Percentiles rank a stretch among this genome's conserved stretches.
These are phyloP conservation scores for Limnephilus rhombicus DNA, from an alignment of 2,888 invertebrate species.

Conservation along the genomic window DNA sequence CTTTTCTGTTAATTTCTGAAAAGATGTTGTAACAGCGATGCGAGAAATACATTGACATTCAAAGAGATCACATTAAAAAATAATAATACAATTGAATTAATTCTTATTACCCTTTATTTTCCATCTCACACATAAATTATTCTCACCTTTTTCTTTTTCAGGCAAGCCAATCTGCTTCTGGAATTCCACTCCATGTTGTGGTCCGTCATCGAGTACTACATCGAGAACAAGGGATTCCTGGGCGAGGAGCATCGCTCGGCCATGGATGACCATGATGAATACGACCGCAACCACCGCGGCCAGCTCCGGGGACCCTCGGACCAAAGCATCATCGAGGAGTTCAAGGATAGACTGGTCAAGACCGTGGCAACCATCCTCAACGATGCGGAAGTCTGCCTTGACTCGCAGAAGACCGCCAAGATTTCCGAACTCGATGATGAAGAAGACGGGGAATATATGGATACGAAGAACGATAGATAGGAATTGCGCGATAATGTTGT, in stretches of 20 bases:
- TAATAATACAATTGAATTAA: too few relatives aligned
- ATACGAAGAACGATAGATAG: neutral
- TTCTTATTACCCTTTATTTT: neutral
- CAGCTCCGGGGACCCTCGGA: slow-evolving; percentile 26
- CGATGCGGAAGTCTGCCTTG: slow-evolving; percentile 59
- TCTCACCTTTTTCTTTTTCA: slow-evolving; percentile 67
- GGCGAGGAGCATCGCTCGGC: neutral
- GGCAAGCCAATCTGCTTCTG: slow-evolving; percentile 75
- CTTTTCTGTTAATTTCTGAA: too few relatives aligned
- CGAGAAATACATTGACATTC: too few relatives aligned
- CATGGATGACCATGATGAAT: slow-evolving; percentile 20
- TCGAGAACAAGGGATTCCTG: slow-evolving; percentile 72
- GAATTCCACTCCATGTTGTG: slow-evolving; percentile 75
- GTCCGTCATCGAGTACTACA: slow-evolving; percentile 74
- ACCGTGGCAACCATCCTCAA: slow-evolving; percentile 67
- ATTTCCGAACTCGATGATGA: neutral
- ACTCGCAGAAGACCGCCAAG: neutral
- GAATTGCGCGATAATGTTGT: neutral
- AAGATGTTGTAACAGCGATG: too few relatives aligned
- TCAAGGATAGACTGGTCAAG: slow-evolving; percentile 68
- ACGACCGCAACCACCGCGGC: neutral
- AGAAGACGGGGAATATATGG: neutral
- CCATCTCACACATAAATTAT: neutral
- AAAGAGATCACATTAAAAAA: too few relatives aligned
- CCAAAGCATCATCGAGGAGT: slow-evolving; percentile 64